phyloP scores from a whole-genome alignment of 2,797 vertebrate genomes.

The Neosilurus hyrtlii region DNA sequence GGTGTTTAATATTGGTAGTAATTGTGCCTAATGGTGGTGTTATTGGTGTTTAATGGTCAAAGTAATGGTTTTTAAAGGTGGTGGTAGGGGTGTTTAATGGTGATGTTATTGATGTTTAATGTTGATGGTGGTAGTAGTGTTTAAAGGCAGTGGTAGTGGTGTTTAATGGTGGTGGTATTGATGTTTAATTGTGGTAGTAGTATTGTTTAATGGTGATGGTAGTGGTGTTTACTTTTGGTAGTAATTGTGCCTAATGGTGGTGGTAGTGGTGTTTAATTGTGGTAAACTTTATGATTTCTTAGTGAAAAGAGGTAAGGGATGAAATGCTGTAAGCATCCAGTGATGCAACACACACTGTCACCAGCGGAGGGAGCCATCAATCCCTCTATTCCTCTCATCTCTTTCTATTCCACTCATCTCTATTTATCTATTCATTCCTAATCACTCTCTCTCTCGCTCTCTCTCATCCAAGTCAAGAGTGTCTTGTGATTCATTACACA shows the following conservation, averaged over 20 bases:
- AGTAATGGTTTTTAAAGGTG: neutral
- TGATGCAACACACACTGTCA: constrained; percentile 8
- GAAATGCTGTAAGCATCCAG: neutral
- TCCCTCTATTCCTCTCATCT: neutral
- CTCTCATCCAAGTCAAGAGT: neutral
- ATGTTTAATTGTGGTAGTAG: neutral
- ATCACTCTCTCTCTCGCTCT: neutral
- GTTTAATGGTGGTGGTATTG: neutral
- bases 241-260: neutral
- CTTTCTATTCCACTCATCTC: constrained; percentile 14
- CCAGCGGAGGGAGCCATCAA: constrained; percentile 49
- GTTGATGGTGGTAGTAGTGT: neutral
- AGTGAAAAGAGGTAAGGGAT: neutral
- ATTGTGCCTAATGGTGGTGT: too few species aligned
- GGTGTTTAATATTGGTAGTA: neutral
- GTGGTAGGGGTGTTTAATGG: neutral
- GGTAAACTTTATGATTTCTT: neutral
- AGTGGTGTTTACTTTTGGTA: neutral
- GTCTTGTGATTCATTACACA: neutral
- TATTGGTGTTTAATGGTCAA: too few species aligned
- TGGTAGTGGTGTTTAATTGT: neutral
- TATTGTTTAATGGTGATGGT: neutral
- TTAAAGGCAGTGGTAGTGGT: neutral
- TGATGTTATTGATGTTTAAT: neutral
- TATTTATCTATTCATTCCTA: neutral